Evolutionary conservation across 2,797 vertebrate species (phyloP), one percentile per base, ranked within the genome.

Genomic region (Hozukius guyotensis): DNA sequence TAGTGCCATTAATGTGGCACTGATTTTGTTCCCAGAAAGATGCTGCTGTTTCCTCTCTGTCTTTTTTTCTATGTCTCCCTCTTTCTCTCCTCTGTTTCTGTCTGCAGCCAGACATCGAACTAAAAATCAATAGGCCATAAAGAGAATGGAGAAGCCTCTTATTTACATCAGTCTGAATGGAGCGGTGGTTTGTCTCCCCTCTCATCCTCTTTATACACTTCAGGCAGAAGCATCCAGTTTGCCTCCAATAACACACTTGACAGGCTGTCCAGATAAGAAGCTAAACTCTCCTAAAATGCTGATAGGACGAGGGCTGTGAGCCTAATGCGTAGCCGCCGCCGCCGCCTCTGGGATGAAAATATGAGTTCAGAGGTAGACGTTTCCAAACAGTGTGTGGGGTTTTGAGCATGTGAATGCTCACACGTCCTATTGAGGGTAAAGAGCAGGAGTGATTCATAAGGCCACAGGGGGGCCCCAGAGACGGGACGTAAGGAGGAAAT

Each of bases 401-500:
- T 64, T 18, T 70, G 56, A 75, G 75, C 38, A 52, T 74, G 82
- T 72, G 66, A 77, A 24, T 10, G 53, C 62, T 82, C 46, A 56
- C 72, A 77, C 24, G 80, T 77, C 56, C 70, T 36, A 24, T 38
- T n/a, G 36, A 72, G 72, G 77, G 56, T 22, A 59, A 55, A 77
- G 75, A 87, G 77, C 74, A 56, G 82, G 89, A 93, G 82, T 92
- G 88, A 93, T 81, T 85, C 83, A 84, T 68, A 42, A 93, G 92
- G 93, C 95, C 95, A 95, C 95, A 94, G 90, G 95, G 93, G 95
- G 95, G 95, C 93, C 91, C 93, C 93, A 95, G 91, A 96, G 94
- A 95, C 92, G 83, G 88, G 73, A 79, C 86, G 86, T 79, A 59
- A 87, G 70, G 78, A 89, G 81, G 59, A 8, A 60, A 62, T 31